phyloP scores from a whole-genome alignment of 2,888 invertebrate species.

The Bruchidius siliquastri region DNA sequence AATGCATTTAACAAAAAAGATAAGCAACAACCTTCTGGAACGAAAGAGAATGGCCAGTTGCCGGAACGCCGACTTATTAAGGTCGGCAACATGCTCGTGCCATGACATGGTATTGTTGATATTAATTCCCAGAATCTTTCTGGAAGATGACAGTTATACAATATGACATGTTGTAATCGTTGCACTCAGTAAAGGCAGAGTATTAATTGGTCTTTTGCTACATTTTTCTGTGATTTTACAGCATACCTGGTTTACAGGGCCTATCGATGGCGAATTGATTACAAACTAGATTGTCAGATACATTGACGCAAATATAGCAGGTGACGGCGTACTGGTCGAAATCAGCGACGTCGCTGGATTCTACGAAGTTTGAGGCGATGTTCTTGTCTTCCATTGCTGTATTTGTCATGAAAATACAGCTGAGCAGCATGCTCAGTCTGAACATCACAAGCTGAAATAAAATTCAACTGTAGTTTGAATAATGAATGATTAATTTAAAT shows the following conservation, averaged over 20 bases:
- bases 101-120: no score
- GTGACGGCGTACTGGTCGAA: slow-evolving; percentile 49
- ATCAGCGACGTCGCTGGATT: slow-evolving; percentile 27
- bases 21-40: no score
- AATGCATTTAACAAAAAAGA: no score
- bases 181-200: no score
- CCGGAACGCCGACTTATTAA: no score
- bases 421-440: slow-evolving; percentile 46
- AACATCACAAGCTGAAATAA: slow-evolving; percentile 47
- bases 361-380: slow-evolving; percentile 26
- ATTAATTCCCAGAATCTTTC: no score
- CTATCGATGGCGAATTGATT: slow-evolving; percentile 61
- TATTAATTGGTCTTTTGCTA: no score
- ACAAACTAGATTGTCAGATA: slow-evolving; percentile 59
- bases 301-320: slow-evolving; percentile 62
- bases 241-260: slow-evolving; percentile 53
- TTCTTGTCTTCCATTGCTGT: slow-evolving; percentile 36
- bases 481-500: neutral
- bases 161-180: no score
- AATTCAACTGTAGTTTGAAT: slow-evolving; percentile 12
- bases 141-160: no score
- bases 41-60: no score
- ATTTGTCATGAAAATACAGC: slow-evolving; percentile 48
- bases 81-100: no score
- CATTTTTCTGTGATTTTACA: neutral